These are phyloP conservation scores for Trachymyrmex cornetzi DNA, from an alignment of 1,140 invertebrate species.

Conservation along the genomic window DNA sequence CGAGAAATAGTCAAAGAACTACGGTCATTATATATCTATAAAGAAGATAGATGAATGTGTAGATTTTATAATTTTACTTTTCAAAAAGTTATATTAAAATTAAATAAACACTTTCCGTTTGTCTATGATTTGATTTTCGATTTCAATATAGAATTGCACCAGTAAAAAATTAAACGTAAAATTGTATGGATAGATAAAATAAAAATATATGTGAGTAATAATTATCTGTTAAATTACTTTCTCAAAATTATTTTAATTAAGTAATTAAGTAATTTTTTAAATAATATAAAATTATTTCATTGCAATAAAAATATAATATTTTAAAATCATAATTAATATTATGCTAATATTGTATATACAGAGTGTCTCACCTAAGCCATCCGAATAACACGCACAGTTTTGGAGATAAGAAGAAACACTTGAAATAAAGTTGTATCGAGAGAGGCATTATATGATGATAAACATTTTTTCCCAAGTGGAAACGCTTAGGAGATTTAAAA, in stretches of 20 bases:
- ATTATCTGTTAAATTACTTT: not conserved
- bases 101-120: not conserved
- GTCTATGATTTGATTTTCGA: not conserved
- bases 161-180: not conserved
- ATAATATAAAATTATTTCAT: conserved; percentile 4
- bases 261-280: not conserved
- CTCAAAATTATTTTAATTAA: not conserved
- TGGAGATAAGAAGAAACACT: no score
- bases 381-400: no score
- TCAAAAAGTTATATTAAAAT: not conserved
- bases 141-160: not conserved
- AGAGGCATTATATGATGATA: no score
- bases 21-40: conserved; percentile 21
- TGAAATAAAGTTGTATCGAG: no score
- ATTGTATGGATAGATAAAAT: not conserved
- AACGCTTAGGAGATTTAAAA: no score
- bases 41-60: conserved; percentile 8
- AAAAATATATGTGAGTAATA: not conserved
- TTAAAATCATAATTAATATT: not conserved
- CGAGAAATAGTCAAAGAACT: not conserved
- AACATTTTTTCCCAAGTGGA: no score
- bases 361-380: no score
- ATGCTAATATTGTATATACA: not conserved
- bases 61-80: conserved; percentile 6
- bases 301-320: conserved; percentile 2